Evolutionary conservation across 1,140 invertebrate genomes (phyloP), one percentile per base, ranked within the genome.

Genomic region (Lasioglossum baleicum): DNA sequence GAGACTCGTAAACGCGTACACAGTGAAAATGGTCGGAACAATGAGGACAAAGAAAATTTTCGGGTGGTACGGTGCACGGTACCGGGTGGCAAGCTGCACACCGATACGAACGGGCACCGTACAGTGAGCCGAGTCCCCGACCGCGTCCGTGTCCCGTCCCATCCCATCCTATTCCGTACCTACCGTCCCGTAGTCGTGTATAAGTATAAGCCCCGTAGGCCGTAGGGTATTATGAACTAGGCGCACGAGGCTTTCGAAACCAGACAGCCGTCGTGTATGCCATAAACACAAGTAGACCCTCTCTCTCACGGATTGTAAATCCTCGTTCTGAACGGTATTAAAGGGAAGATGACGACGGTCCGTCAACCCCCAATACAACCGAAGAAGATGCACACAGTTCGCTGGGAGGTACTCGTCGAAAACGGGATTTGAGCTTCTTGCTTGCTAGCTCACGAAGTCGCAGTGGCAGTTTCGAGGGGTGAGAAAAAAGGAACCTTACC

Each of bases 21-120:
- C 65, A 65, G 83, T 88, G 89, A 84, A 90, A 91, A 91, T 88
- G 85, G 84, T 65, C 53, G 56, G 80, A 81, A 91, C 89, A 90
- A 91, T 91, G 88, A 85, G 90, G 87, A 92, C 91, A 92, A 91
- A 92, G 90, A 87, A 82, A 89, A 89, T 90, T 89, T 90, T 90
- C 81, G 84, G 82, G 67, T 78, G 65, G 63, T 79, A n/a, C 53
- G 61, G 67, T 75, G 31, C 70, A 75, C 58, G 70, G 15, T 73
- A 80, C 81, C 83, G 83, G 75, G 81, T 77, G 83, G 83, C 84
- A 86, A 85, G 84, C 83, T 86, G 83, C 65, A 56, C 56, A 71
- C 75, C 72, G 69, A 53, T 73, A 61, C 81, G 56, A 35, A 3
- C 64, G 66, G 65, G 66, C 74, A 83, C 51, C 75, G 76, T 86